These are phyloP conservation scores for Limnephilus lunatus DNA, from an alignment of 2,888 invertebrate species.

Conservation along the genomic window DNA sequence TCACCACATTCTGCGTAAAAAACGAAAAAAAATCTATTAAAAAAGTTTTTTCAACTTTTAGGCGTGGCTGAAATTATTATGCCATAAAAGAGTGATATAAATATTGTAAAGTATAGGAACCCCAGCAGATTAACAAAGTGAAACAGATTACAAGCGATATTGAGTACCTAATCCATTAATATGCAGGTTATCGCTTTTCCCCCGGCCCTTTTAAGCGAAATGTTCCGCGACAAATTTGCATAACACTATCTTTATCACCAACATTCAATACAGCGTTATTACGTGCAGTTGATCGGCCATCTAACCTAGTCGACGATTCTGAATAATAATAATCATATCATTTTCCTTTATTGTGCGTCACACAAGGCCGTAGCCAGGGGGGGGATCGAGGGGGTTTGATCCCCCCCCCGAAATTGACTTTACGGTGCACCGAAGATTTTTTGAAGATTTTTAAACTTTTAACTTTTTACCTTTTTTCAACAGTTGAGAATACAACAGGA, in stretches of 20 bases:
- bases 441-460: too few relatives aligned
- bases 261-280: background rate
- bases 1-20: background rate
- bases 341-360: constrained; percentile 46
- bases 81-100: background rate
- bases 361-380: too few relatives aligned
- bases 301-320: background rate
- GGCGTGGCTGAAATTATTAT: background rate
- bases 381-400: too few relatives aligned
- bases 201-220: background rate
- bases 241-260: constrained; percentile 37
- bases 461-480: too few relatives aligned
- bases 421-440: too few relatives aligned
- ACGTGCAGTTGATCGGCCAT: background rate
- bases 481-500: too few relatives aligned
- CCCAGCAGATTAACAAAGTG: background rate
- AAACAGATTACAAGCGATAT: background rate
- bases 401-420: too few relatives aligned
- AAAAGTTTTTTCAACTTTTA: background rate
- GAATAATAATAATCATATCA: too few relatives aligned
- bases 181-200: constrained; percentile 17
- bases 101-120: background rate
- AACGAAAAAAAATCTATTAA: background rate
- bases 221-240: constrained; percentile 2
- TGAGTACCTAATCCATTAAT: background rate